Evolutionary conservation across 2,797 vertebrate genomes (phyloP), one percentile per base, ranked within the genome.

Genomic region (Melanotaenia boesemani): DNA sequence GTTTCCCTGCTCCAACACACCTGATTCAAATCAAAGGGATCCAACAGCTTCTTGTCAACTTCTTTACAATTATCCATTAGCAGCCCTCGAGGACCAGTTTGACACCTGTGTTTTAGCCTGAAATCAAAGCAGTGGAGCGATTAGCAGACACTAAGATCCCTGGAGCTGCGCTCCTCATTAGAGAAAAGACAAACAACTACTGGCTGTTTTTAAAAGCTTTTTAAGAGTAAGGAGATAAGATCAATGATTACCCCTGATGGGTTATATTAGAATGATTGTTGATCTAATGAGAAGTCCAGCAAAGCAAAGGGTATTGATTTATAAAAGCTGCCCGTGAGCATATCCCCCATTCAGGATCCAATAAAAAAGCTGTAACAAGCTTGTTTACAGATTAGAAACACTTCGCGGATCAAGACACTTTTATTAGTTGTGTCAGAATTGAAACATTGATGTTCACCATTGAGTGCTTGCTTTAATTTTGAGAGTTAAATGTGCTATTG

Each of bases 351-450:
- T 22, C 48, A 50, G 48, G 6, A 50, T 55, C 52, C n/a, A 26
- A 22, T 52, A n/a, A 26, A 55, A 55, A 55, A 55, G 9, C 52
- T 55, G 24, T 26, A 55, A 55, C 52, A 55, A 26, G 52, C 52
- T 55, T 55, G 52, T 55, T 55, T 55, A 55, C 52, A 55, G 52
- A 55, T 55, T 55, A 55, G 20, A 55, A 55, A 55, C 52, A 55
- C 52, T 24, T 55, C 12, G 24, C 1, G 2, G 52, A 15, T 55
- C 52, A 26, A 11, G 52, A 55, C 10, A 55, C 52, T 55, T 55
- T 55, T 55, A 55, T 55, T 55, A 26, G 52, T 55, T 24, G 52
- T 24, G 20, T 11, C 52, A 52, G 22, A 10, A 55, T 55, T 55
- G 52, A 24, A 22, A 55, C 24, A 55, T 55, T 55, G 52, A 55